Base-by-base conservation (phyloP, 1,140 invertebrate species). In the Pseudomyrmex concolor region DNA sequence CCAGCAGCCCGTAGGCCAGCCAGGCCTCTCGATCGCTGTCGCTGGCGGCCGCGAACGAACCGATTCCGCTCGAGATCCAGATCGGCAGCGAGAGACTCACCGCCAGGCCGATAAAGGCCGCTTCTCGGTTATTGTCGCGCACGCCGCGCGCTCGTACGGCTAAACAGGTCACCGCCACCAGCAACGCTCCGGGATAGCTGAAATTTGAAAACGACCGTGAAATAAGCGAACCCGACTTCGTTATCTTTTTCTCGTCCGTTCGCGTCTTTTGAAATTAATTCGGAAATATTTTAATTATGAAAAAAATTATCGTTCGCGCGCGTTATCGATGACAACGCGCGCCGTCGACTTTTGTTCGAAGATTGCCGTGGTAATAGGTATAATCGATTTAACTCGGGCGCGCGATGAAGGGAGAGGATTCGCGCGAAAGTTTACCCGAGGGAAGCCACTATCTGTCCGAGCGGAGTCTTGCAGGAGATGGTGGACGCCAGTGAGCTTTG, bases 51-150 rank as follows among this genome's bases (percentile, higher is more conserved):
- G 81, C 95, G 89, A 98, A 92, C 0, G 92, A 91, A 0, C 94
- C 94, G 70, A 94, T 92, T 67, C 96, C 96, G 84, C 96, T 96
- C 15, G 97, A 97, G 66, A 98, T 94, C 97, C 98, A 99, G 67
- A 98, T 96, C 3, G 97, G 97, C 25, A 98, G 96, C 59, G 96
- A 96, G 19, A 97, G 96, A 10, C 97, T 97, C 13, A 98, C 96
- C 0, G 98, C 97, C 55, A 98, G 95, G 0, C 97, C 97, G 74
- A 99, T 98, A 92, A 98, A 98, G 12, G 94, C 95, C 2, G 98
- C 97, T 94, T 99, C 98, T 0, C 98, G 95, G 91, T 98, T 98
- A 92, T 99, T 99, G 91, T 99, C 98, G n/a, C 97, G 96, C 22
- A 99, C 97, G 22, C 97, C 97, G 22, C 97, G 95, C 13, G 97